Percentiles rank a stretch among this genome's conserved stretches.
phyloP scores from a whole-genome alignment of 1,140 invertebrate genomes.

The Tetramorium parvispinum region DNA sequence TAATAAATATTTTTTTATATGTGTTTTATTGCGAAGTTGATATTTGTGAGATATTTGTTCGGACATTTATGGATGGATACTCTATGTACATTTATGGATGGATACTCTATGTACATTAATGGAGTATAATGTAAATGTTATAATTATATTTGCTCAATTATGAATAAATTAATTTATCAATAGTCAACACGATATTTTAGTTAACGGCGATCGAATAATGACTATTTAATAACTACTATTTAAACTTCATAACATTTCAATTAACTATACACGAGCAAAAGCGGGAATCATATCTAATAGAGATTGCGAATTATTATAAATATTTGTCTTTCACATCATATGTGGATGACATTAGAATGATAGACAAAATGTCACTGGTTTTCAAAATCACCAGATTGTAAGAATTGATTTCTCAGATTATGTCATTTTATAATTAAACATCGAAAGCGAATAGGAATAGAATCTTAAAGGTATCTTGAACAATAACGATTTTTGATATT shows the following conservation, averaged over 20 bases:
- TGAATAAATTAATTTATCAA: constrained; percentile 2
- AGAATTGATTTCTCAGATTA: constrained; percentile 21
- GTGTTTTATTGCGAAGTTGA: too few relatives aligned
- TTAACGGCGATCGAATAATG: background rate
- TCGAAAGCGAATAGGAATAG: background rate
- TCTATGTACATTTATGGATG: too few relatives aligned
- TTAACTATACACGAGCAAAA: background rate
- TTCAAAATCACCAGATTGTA: background rate
- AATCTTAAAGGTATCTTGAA: background rate
- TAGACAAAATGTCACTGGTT: constrained; percentile 13
- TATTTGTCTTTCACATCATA: background rate
- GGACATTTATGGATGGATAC: too few relatives aligned
- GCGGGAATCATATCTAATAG: background rate
- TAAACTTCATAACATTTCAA: background rate
- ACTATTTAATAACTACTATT: background rate
- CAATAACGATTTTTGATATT: constrained; percentile 5
- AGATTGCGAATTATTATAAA: constrained; percentile 4
- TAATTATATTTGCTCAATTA: constrained; percentile 1
- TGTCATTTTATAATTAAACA: background rate
- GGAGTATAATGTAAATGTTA: background rate
- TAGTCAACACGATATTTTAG: background rate
- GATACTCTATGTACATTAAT: too few relatives aligned
- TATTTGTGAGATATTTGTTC: too few relatives aligned
- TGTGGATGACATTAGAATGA: background rate
- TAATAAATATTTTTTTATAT: too few relatives aligned